A percentile compares a stretch with the other conserved stretches of the same genome.
phyloP scores from a whole-genome alignment of 2,888 invertebrate genomes.

The Seira musarum region DNA sequence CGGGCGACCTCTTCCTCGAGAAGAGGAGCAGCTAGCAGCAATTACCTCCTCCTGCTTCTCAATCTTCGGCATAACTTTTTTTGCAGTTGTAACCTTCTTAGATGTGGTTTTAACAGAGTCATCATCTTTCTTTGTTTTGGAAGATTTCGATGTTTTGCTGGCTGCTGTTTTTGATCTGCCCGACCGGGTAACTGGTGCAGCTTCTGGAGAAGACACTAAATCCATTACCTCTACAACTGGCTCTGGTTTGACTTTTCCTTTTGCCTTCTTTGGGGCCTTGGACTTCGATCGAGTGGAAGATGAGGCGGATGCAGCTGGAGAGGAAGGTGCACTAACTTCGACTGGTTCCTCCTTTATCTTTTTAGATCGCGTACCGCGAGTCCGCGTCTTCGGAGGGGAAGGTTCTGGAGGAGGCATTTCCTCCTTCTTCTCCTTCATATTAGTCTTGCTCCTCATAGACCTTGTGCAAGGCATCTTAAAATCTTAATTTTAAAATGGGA shows the following conservation, averaged over 20 bases:
- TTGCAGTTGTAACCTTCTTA: neutral
- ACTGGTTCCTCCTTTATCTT: conserved; percentile 25
- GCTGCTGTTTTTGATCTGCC: neutral
- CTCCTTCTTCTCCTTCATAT: conserved; percentile 3
- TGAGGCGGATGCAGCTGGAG: conserved; percentile 20
- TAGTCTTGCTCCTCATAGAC: conserved; percentile 11
- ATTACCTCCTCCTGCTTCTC: too few relatives aligned
- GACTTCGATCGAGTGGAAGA: conserved; percentile 29
- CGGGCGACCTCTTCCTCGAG: too few relatives aligned
- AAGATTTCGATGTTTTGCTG: too few relatives aligned
- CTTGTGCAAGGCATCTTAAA: conserved; percentile 29
- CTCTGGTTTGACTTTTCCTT: conserved; percentile 16
- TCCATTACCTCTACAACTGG: conserved; percentile 4
- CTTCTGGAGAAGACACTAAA: conserved; percentile 1
- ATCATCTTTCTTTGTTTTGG: too few relatives aligned
- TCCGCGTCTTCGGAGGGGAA: neutral
- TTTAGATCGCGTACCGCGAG: conserved; percentile 25
- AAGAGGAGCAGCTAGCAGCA: too few relatives aligned
- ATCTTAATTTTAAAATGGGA: too few relatives aligned
- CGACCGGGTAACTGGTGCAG: neutral
- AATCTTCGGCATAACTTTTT: neutral
- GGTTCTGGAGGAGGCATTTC: conserved; percentile 36
- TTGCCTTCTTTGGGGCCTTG: too few relatives aligned
- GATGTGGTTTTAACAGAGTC: too few relatives aligned
- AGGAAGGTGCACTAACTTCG: neutral